These are phyloP conservation scores for Pogonomyrmex barbatus DNA, from an alignment of 1,140 invertebrate species.

Conservation along the genomic window DNA sequence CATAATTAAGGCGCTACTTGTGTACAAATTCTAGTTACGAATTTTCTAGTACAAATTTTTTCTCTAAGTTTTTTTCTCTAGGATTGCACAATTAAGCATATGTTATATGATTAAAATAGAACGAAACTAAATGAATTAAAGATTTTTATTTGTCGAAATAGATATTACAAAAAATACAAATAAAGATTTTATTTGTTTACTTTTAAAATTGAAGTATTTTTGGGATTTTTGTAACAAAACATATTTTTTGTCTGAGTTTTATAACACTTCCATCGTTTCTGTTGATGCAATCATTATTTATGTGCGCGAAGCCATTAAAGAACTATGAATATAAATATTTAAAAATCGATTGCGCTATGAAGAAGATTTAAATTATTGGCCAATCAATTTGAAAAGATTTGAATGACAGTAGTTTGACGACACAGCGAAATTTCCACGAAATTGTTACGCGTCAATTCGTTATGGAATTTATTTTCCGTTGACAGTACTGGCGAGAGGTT, in stretches of 20 bases:
- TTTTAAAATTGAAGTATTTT: no score
- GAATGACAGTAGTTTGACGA: constrained; percentile 28
- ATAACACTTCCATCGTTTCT: background rate
- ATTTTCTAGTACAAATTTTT: no score
- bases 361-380: constrained; percentile 40
- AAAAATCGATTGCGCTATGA: background rate
- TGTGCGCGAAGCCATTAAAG: background rate
- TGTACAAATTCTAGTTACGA: no score
- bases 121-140: no score
- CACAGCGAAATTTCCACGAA: constrained; percentile 23
- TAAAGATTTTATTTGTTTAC: no score
- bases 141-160: no score
- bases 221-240: background rate
- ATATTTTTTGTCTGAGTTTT: background rate
- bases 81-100: no score
- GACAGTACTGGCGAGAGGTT: constrained; percentile 40
- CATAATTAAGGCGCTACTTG: no score
- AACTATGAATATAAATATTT: constrained; percentile 9
- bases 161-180: no score
- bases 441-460: constrained; percentile 36
- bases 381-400: constrained; percentile 41
- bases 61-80: no score
- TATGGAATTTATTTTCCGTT: constrained; percentile 44
- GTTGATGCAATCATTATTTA: background rate
- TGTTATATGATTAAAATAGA: no score